phyloP scores from a whole-genome alignment of 2,888 invertebrate genomes.

The Scrobipalpa costella region DNA sequence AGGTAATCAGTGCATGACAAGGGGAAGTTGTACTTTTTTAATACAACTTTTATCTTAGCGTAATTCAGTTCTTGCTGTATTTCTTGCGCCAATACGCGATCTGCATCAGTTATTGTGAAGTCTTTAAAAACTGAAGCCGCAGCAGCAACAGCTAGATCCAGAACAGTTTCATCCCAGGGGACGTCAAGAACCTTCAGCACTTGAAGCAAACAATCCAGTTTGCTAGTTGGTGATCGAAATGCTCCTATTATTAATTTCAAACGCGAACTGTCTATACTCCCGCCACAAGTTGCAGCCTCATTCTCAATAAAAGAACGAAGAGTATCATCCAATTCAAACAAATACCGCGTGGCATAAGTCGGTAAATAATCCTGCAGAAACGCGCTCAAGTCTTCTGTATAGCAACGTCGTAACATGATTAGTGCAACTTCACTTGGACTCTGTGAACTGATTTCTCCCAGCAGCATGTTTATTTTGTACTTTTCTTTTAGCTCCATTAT shows the following conservation, averaged over 20 bases:
- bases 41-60: conserved; percentile 69
- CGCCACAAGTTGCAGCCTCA: conserved; percentile 68
- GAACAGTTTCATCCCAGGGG: conserved; percentile 64
- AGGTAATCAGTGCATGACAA: conserved; percentile 64
- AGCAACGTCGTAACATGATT: conserved; percentile 74
- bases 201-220: conserved; percentile 67
- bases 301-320: conserved; percentile 66
- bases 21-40: conserved; percentile 74
- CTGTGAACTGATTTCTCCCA: conserved; percentile 68
- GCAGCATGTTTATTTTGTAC: conserved; percentile 71
- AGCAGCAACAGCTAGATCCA: conserved; percentile 58
- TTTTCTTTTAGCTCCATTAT: conserved; percentile 71
- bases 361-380: conserved; percentile 69
- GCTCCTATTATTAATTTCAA: conserved; percentile 62
- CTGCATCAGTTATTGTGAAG: conserved; percentile 64
- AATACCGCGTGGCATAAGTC: conserved; percentile 62
- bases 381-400: conserved; percentile 69
- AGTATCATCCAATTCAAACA: conserved; percentile 70
- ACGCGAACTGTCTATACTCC: conserved; percentile 65
- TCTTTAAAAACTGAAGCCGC: conserved; percentile 61
- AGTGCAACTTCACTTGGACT: conserved; percentile 68
- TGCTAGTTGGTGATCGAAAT: conserved; percentile 61
- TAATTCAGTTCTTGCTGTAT: conserved; percentile 70
- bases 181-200: conserved; percentile 72
- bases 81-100: conserved; percentile 60